Conservation (phyloP, 2,797 vertebrate genomes). For the Sebastiscus tertius region DNA sequence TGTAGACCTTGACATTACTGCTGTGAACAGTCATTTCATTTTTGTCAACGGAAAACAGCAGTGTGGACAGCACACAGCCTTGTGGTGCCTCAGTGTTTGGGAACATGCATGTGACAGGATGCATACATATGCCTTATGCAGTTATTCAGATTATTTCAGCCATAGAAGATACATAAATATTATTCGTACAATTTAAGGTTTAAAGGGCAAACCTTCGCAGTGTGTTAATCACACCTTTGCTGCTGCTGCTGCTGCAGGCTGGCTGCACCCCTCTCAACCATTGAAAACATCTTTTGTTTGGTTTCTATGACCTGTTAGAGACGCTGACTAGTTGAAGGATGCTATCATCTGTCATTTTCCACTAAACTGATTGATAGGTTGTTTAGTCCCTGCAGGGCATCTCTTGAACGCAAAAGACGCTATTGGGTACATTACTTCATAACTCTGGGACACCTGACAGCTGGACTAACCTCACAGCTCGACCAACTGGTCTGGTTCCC, state of each 20-base stretch:
- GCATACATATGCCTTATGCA: not conserved
- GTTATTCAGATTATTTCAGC: not conserved
- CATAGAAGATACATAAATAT: not conserved
- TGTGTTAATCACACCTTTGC: not conserved
- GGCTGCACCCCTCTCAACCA: slow-evolving; percentile 9
- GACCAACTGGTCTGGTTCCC: not conserved
- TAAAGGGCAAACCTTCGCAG: not conserved
- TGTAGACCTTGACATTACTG: not conserved
- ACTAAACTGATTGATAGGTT: slow-evolving; percentile 18
- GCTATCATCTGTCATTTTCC: not conserved
- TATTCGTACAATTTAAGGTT: not conserved
- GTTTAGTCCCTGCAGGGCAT: not conserved
- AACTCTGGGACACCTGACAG: not conserved
- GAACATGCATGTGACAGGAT: not conserved
- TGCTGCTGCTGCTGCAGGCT: not conserved
- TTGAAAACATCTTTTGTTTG: slow-evolving; percentile 18
- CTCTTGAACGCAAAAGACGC: not conserved
- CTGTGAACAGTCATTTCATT: not conserved
- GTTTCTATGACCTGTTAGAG: not conserved
- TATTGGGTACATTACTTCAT: not conserved
- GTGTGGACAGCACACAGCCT: too few relatives aligned
- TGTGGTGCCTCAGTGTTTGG: too few relatives aligned
- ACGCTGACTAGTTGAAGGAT: not conserved
- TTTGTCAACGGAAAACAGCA: not conserved
- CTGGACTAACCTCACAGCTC: not conserved